Evolutionary conservation across 2,113 vertebrate genomes (phyloP).

Genomic region (Muntiacus reevesi): DNA sequence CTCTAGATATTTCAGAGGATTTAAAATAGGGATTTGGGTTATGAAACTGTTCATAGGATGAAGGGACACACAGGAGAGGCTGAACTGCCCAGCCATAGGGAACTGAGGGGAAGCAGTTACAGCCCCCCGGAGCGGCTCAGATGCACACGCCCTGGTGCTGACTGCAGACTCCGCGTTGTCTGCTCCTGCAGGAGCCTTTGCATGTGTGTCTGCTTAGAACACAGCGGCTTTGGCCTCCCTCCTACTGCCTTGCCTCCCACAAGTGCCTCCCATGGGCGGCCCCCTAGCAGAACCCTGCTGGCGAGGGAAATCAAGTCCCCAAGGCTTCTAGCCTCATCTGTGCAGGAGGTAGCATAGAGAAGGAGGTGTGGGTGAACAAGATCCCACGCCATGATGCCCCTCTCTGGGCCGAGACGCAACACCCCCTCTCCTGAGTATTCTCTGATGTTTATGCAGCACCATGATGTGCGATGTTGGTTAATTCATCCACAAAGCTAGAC

Average conservation of each 20-base stretch:
- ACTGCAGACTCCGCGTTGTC: neutral
- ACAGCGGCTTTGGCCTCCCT: rapidly evolving
- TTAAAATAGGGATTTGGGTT: neutral
- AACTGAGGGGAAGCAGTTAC: no score
- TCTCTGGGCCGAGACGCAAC: rapidly evolving
- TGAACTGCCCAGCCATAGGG: neutral
- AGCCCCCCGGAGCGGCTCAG: rapidly evolving
- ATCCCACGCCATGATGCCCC: rapidly evolving
- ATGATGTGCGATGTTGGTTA: neutral
- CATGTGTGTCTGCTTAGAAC: neutral
- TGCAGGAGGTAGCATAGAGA: neutral
- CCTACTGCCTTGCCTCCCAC: neutral
- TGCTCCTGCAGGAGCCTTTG: neutral
- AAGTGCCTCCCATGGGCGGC: neutral
- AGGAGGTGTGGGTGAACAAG: neutral
- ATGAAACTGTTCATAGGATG: neutral
- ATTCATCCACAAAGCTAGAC: no score
- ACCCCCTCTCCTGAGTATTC: neutral
- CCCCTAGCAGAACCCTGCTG: neutral
- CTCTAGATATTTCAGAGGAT: neutral
- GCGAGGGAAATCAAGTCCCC: neutral
- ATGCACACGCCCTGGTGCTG: neutral
- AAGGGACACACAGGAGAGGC: rapidly evolving
- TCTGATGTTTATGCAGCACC: neutral
- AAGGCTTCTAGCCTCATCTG: neutral